Conservation (phyloP, 2,888 invertebrate species). For the Blastobasis adustella region DNA sequence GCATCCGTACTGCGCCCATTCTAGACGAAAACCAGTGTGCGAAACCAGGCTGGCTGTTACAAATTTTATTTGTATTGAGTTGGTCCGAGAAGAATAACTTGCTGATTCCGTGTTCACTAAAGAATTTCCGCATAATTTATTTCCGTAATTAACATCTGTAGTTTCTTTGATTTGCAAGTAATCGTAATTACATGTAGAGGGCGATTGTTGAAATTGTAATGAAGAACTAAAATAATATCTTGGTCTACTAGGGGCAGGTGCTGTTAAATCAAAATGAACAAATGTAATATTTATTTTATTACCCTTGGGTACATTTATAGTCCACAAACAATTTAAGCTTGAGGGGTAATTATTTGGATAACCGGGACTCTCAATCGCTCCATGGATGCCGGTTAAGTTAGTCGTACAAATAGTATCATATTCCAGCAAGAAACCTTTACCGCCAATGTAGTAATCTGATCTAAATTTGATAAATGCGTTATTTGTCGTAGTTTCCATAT, state of each 20-base stretch:
- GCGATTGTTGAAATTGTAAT: too few relatives aligned
- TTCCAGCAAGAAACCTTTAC: conserved; percentile 85
- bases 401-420: conserved; percentile 83
- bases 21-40: conserved; percentile 84
- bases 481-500: conserved; percentile 77
- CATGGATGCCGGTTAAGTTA: conserved; percentile 77
- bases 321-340: conserved; percentile 84
- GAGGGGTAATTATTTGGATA: conserved; percentile 81
- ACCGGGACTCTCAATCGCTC: conserved; percentile 90
- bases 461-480: conserved; percentile 81
- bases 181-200: conserved; percentile 71
- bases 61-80: conserved; percentile 79
- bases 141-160: conserved; percentile 38
- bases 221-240: neutral
- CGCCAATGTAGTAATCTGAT: conserved; percentile 77
- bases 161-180: conserved; percentile 72
- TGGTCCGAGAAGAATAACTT: conserved; percentile 70
- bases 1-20: conserved; percentile 87
- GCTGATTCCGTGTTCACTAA: conserved; percentile 46
- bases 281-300: conserved; percentile 88
- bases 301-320: conserved; percentile 81
- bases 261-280: conserved; percentile 78
- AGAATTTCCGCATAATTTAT: conserved; percentile 55
- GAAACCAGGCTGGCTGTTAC: conserved; percentile 71
- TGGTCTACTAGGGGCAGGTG: conserved; percentile 10